These are phyloP conservation scores for Cygnus olor DNA, from an alignment of 2,797 vertebrate genomes.

Conservation along the genomic window DNA sequence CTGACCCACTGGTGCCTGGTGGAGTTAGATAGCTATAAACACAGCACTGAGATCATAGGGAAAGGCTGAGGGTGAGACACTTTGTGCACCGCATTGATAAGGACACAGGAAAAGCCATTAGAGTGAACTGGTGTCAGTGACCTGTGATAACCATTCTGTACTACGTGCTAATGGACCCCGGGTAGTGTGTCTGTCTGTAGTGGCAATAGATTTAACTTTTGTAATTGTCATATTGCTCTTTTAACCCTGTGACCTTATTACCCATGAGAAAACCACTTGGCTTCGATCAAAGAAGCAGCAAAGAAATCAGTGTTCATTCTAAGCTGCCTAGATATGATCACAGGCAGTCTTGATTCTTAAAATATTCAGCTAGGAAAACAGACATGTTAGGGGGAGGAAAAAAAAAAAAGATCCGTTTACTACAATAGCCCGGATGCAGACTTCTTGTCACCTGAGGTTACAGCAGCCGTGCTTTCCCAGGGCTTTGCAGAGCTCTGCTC, in stretches of 20 bases:
- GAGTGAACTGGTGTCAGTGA: conserved; percentile 39
- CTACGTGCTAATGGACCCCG: conserved; percentile 68
- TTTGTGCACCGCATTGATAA: conserved; percentile 79
- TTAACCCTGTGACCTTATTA: conserved; percentile 72
- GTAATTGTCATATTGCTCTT: conserved; percentile 71
- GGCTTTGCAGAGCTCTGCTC: not conserved
- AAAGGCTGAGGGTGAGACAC: conserved; percentile 66
- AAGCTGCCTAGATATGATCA: conserved; percentile 44
- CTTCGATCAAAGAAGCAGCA: conserved; percentile 53
- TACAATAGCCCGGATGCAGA: not conserved
- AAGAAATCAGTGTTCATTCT: conserved; percentile 31
- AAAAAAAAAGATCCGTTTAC: not conserved
- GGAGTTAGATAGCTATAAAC: conserved; percentile 74
- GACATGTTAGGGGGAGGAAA: not conserved
- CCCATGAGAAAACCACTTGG: conserved; percentile 50
- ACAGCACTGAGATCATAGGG: conserved; percentile 71
- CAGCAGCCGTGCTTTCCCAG: not conserved
- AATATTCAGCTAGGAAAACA: conserved; percentile 9
- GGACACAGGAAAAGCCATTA: conserved; percentile 80
- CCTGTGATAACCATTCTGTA: conserved; percentile 71
- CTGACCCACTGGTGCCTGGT: conserved; percentile 72
- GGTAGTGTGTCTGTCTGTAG: conserved; percentile 35
- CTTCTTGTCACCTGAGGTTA: not conserved
- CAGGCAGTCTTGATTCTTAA: not conserved
- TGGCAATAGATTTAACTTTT: conserved; percentile 55